Conservation (phyloP, 2,797 vertebrate genomes). For the Chromobotia macracanthus region DNA sequence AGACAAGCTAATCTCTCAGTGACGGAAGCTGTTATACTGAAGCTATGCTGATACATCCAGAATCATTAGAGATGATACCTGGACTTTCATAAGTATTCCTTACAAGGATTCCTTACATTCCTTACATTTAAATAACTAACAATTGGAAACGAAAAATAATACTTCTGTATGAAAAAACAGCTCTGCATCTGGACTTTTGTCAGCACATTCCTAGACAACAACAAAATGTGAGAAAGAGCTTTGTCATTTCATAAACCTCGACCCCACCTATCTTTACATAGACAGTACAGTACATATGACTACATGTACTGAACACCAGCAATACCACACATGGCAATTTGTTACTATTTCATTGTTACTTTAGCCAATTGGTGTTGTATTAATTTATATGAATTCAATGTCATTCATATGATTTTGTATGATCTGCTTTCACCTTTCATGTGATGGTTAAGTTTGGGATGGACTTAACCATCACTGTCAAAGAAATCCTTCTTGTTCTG, state of each 20-base stretch:
- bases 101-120: no score
- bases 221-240: slow-evolving; percentile 74
- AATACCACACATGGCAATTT: no score
- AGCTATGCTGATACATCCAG: not conserved
- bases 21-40: slow-evolving; percentile 63
- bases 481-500: not conserved
- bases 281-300: slow-evolving; percentile 15
- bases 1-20: slow-evolving; percentile 71
- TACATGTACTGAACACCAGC: not conserved
- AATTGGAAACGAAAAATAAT: no score
- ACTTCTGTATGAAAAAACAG: slow-evolving; percentile 61
- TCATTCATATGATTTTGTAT: no score
- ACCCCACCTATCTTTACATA: not conserved
- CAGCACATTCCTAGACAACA: slow-evolving; percentile 80
- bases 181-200: slow-evolving; percentile 73
- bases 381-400: no score
- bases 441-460: no score
- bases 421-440: no score
- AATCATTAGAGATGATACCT: not conserved
- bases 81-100: no score
- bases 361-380: no score
- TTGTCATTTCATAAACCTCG: slow-evolving; percentile 66
- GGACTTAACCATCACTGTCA: not conserved
- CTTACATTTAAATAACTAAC: no score
- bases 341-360: no score